Conservation (phyloP, 2,888 invertebrate genomes). For the Luffia ferchaultella region DNA sequence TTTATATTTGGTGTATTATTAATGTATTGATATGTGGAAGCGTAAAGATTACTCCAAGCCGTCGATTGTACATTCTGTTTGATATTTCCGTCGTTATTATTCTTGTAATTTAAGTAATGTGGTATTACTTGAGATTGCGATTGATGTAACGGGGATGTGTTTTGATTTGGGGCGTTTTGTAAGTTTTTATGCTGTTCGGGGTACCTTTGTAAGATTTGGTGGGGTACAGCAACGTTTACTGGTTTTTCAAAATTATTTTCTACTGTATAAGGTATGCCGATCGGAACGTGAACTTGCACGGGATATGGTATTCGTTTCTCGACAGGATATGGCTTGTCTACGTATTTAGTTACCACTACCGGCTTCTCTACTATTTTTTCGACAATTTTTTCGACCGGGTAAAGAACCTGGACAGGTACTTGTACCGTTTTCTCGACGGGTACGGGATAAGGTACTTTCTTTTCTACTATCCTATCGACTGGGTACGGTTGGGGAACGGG, state of each 20-base stretch:
- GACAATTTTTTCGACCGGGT: conserved; percentile 53
- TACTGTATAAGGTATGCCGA: conserved; percentile 5
- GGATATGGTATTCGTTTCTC: conserved; percentile 52
- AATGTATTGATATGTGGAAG: conserved; percentile 41
- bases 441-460: conserved; percentile 42
- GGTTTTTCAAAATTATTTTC: conserved; percentile 14
- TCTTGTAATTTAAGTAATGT: conserved; percentile 19
- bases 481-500: conserved; percentile 50
- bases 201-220: conserved; percentile 19
- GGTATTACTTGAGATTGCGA: conserved; percentile 10
- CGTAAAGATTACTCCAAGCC: conserved; percentile 45
- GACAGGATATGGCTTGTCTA: conserved; percentile 53
- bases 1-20: conserved; percentile 26
- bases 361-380: conserved; percentile 68
- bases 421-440: conserved; percentile 46
- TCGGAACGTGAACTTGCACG: conserved; percentile 41
- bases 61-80: conserved; percentile 24
- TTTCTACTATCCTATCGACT: conserved; percentile 61
- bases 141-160: conserved; percentile 9
- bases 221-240: conserved; percentile 5
- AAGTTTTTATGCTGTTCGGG: conserved; percentile 12
- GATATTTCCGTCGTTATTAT: conserved; percentile 16
- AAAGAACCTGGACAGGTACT: conserved; percentile 43
- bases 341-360: conserved; percentile 49
- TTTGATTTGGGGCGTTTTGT: conserved; percentile 9